Evolutionary conservation across 2,888 invertebrate species (phyloP).

Genomic region (Pherbina coryleti): DNA sequence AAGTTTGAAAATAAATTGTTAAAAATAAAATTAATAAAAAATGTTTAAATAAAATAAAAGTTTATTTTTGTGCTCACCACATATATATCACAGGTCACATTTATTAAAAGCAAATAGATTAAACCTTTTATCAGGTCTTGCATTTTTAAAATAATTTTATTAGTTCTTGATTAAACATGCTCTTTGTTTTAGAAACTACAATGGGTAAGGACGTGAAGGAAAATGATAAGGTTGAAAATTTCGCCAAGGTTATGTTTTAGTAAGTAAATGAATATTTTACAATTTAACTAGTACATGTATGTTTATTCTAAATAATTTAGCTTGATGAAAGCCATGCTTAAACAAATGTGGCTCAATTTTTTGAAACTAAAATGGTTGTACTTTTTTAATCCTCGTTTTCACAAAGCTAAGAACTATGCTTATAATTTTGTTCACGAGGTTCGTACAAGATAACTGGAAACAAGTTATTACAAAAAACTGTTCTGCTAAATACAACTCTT

Average conservation of each 20-base stretch:
- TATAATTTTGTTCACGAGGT: conserved; percentile 19
- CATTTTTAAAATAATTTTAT: too few relatives aligned
- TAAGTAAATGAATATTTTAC: conserved; percentile 19
- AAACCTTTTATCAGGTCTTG: too few relatives aligned
- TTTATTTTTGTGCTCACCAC: too few relatives aligned
- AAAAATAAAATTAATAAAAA: too few relatives aligned
- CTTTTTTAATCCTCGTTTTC: not conserved
- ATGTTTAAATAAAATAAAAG: too few relatives aligned
- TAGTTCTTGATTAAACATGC: not conserved
- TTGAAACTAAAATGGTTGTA: not conserved
- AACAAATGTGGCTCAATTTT: not conserved
- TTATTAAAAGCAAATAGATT: too few relatives aligned
- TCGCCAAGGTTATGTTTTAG: conserved; percentile 33
- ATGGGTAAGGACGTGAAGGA: conserved; percentile 46
- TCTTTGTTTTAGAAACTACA: conserved; percentile 44
- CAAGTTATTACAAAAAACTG: not conserved
- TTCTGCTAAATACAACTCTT: not conserved
- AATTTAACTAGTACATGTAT: not conserved
- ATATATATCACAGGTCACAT: too few relatives aligned
- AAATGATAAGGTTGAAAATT: conserved; percentile 40
- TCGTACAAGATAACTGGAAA: not conserved
- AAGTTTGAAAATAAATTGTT: too few relatives aligned
- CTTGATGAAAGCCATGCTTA: not conserved
- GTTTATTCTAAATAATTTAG: not conserved
- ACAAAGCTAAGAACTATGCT: not conserved